Evolutionary conservation across 2,113 vertebrate genomes (phyloP), one percentile per base, ranked within the genome.

Genomic region (Oxyruncus cristatus): DNA sequence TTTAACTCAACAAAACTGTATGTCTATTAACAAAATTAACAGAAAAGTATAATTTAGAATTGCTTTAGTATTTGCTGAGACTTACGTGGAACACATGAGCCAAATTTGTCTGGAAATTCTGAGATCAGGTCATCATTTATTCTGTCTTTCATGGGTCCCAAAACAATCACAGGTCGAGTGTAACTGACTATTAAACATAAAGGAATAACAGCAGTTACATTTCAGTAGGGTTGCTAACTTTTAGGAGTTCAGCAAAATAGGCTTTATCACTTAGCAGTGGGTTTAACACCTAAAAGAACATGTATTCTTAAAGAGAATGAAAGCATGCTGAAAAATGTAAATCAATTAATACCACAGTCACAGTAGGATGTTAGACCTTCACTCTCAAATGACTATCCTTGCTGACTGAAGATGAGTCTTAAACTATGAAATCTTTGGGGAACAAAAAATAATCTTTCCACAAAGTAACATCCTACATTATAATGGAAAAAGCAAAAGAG

Each of bases 71-170:
- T 87, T 94, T 85, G 18, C 41, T 62, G 41, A 93, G 95, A 99
- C 99, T 98, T 97, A 99, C 99, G 99, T 79, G 99, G 99, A 91
- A 99, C 99, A 85, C 99, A 99, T 21, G 99, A 99, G 41, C 99
- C 99, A 91, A 99, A 99, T 82, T 99, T 99, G 97, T 99, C 99
- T 10, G 99, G 99, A 97, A 99, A 99, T 97, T 99, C 99, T 0
- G 99, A 99, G 95, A 99, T 99, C 75, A 99, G 97, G 97, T 99
- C 99, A 88, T 99, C 99, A 73, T 99, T 99, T 97, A 99, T 98
- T 72, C 99, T 98, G 93, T 99, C 99, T 95, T 99, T 99, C 99
- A 99, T 99, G 65, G 99, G 99, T 91, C 99, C 99, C 97, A 99
- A 98, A 96, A 99, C 97, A 91, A 99, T 99, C 96, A 99, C 99